A percentile compares a stretch with the other conserved stretches of the same genome.
phyloP scores from a whole-genome alignment of 2,888 invertebrate species.

The Cryptocheilus praepositus region DNA sequence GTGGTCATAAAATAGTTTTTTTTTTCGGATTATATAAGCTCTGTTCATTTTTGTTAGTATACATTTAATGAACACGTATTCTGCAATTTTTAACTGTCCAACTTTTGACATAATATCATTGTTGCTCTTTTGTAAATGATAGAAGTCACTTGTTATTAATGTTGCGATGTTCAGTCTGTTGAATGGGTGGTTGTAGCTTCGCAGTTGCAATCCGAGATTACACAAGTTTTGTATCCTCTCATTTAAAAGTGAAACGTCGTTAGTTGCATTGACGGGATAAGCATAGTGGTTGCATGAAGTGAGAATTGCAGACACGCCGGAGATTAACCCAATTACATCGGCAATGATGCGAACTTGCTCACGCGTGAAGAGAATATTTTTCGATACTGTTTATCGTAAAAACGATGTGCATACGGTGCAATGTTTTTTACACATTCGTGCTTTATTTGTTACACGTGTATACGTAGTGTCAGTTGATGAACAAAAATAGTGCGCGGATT shows the following conservation, averaged over 20 bases:
- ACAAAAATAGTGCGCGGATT: background rate
- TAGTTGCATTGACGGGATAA: background rate
- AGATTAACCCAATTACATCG: slow-evolving; percentile 44
- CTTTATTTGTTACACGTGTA: background rate
- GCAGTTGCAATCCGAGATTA: background rate
- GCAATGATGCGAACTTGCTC: slow-evolving; percentile 35
- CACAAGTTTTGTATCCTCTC: background rate
- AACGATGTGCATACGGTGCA: too few species aligned
- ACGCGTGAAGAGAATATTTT: slow-evolving; percentile 23
- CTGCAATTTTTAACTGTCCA: too few species aligned
- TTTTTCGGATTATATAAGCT: too few species aligned
- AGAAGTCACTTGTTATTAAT: too few species aligned
- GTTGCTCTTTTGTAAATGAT: background rate
- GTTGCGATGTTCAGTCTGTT: background rate
- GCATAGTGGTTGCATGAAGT: background rate
- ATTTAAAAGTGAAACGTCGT: background rate
- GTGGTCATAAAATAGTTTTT: too few species aligned
- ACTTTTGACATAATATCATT: too few species aligned
- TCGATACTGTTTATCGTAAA: too few species aligned
- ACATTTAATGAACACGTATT: too few species aligned
- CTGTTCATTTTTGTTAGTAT: too few species aligned
- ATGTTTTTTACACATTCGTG: too few species aligned
- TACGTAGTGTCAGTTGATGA: too few species aligned
- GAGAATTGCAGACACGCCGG: slow-evolving; percentile 17
- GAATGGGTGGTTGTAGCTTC: background rate